Evolutionary conservation across 2,797 vertebrate genomes (phyloP), one percentile per base, ranked within the genome.

Genomic region (Ceryle rudis): DNA sequence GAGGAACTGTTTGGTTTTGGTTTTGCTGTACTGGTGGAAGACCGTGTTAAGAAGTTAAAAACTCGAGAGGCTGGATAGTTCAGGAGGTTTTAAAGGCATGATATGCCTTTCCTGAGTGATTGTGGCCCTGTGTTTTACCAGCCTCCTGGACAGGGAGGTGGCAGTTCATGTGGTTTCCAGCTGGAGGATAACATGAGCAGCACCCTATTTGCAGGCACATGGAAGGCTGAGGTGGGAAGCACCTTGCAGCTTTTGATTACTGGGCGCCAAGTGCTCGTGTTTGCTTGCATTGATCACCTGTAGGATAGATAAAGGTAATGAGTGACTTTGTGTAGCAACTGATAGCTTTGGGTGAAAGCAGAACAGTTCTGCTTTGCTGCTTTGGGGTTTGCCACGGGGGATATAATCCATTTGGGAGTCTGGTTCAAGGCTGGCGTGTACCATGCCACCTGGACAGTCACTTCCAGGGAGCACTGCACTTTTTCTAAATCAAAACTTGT

Each of bases 271-370:
- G 79, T n/a, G 61, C 85, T 86, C 46, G 77, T 83, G 91, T 70
- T 54, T 65, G 44, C 66, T 93, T 69, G 82, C 77, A 69, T 44
- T 44, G 82, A 94, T 95, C 90, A 88, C 82, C 93, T 91, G 82
- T 79, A 54, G 57, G 72, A 78, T 29, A 86, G 88, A 71, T 94
- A 73, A 91, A 95, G 80, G 80, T 62, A 82, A 55, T 62, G 83
- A 82, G 29, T 83, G 93, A 73, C 10, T 65, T 91, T 57, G n/a
- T 80, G 64, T 92, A 70, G 81, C 60, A 55, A 8, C 87, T 71
- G 85, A 67, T 91, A 75, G 69, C 65, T 83, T 35, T 74, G 75
- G n/a, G 20, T 57, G 35, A 39, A 39, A 39, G 39, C 39, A 39
- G 39, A 39, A 39, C 49, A 57, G 41, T 58, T 79, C 54, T 82